Percentiles rank a stretch among this genome's conserved stretches.
phyloP scores from a whole-genome alignment of 1,140 invertebrate species.

The Doryteuthis pealeii region DNA sequence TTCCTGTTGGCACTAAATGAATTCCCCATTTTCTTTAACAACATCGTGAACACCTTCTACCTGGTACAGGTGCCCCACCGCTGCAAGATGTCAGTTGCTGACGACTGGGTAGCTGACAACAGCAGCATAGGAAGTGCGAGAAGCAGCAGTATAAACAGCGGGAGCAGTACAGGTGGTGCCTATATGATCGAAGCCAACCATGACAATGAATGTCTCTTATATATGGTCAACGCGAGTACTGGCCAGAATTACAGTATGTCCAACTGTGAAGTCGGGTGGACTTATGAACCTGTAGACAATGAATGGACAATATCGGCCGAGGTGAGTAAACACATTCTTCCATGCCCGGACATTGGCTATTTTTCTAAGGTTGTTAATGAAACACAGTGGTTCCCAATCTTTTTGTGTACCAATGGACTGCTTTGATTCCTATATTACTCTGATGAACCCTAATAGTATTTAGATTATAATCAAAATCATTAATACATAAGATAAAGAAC shows the following conservation, averaged over 20 bases:
- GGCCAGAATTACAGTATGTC: neutral
- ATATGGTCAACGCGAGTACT: neutral
- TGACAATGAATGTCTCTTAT: neutral
- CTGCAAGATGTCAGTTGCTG: slow-evolving; percentile 14
- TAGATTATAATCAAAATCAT: too few species aligned
- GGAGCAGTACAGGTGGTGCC: neutral
- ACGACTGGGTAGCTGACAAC: neutral
- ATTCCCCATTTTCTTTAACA: slow-evolving; percentile 39
- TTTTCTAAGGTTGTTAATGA: too few species aligned
- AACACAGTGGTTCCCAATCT: too few species aligned
- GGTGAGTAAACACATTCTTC: neutral
- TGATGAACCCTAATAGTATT: too few species aligned
- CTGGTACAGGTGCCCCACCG: slow-evolving; percentile 26
- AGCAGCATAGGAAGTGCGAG: neutral
- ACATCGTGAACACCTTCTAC: slow-evolving; percentile 40
- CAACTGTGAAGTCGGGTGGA: neutral
- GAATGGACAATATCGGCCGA: slow-evolving; percentile 1
- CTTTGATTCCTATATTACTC: too few species aligned
- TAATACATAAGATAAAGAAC: too few species aligned
- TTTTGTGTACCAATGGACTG: too few species aligned
- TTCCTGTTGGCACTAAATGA: slow-evolving; percentile 39
- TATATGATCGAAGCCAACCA: neutral
- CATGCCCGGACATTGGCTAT: too few species aligned
- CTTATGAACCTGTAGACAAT: neutral
- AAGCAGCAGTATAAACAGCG: neutral